Percentiles rank a stretch among this genome's conserved stretches.
Conservation (phyloP, 2,888 invertebrate genomes). For the Orchesella flavescens region DNA sequence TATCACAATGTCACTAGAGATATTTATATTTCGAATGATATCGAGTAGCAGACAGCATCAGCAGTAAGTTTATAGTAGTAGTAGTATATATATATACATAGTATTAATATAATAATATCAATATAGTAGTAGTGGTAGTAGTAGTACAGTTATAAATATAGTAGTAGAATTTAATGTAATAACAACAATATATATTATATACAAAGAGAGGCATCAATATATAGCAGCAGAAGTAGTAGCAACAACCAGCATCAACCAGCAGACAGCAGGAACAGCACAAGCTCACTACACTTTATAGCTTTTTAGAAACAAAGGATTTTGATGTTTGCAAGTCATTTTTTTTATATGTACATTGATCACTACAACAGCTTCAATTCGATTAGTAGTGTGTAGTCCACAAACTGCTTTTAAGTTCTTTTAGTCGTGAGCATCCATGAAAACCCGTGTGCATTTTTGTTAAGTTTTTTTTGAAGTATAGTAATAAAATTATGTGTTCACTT, state of each 20-base stretch:
- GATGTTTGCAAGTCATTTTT: too few species aligned
- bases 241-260: constrained; percentile 9
- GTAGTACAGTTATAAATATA: constrained; percentile 15
- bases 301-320: background rate
- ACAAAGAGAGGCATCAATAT: constrained; percentile 24
- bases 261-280: constrained; percentile 21
- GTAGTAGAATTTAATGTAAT: constrained; percentile 8
- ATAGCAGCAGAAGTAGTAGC: constrained; percentile 17
- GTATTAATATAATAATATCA: background rate
- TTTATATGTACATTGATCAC: too few species aligned
- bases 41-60: constrained; percentile 9
- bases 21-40: background rate
- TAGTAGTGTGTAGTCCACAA: too few species aligned
- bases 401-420: too few species aligned
- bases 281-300: constrained; percentile 16
- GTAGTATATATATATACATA: background rate
- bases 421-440: too few species aligned
- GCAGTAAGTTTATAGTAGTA: constrained; percentile 7
- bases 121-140: constrained; percentile 14
- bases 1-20: background rate
- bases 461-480: too few species aligned
- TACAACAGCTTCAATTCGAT: too few species aligned
- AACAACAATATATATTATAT: background rate
- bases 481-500: too few species aligned
- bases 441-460: too few species aligned